Base-by-base conservation (phyloP, 2,888 invertebrate genomes). In the Eupithecia subfuscata region DNA sequence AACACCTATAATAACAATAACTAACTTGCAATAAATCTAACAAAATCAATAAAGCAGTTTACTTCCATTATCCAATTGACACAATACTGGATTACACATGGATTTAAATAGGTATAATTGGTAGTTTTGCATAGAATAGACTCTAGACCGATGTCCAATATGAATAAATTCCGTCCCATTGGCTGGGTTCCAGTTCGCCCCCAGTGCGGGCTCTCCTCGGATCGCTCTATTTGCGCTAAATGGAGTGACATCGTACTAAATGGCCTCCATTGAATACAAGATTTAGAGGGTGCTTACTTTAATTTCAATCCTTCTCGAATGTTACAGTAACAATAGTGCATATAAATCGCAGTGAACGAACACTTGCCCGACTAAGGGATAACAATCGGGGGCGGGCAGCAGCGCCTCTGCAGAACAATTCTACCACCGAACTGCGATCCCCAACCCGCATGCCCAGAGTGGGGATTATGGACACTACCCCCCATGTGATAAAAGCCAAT, bases 141-240 rank as follows among this genome's bases (percentile, higher is more conserved):
- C 37, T 37, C 4, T 37, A 37, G 2, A 71, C 68, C 43, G 70
- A 63, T 60, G 71, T 79, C 73, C 77, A 75, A 76, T 79, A 71
- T 64, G 73, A 80, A 80, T 83, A 80, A 77, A 77, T 77, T 75
- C 77, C 80, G 73, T 69, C 74, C 68, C 14, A 79, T 86, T 87
- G 87, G 88, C 86, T 30, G 34, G 25, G 75, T 74, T 84, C 87
- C 87, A 87, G 81, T 74, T 77, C 63, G 69, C 71, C 67, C 69
- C 73, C 69, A 71, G 45, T 75, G 63, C 71, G 48, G 71, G 70
- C 67, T 80, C 71, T 73, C 75, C 72, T 73, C 75, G 64, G 79
- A 76, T 73, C 72, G 76, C 77, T 82, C 82, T 84, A 84, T 85
- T 84, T 81, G 78, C 78, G 78, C 78, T 82, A 81, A 86, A 86